Conservation (phyloP, 2,888 invertebrate genomes). For the Sacculina carcini region DNA sequence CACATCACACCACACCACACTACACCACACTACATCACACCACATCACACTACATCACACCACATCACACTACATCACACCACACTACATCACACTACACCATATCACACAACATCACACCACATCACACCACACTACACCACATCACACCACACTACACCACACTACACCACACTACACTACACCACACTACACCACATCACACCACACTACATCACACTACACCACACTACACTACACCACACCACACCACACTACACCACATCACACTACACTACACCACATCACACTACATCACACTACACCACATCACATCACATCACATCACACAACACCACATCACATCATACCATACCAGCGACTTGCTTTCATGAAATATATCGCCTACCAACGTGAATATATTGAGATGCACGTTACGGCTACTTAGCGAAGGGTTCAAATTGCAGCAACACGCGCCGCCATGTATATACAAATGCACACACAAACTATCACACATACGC, state of each 20-base stretch:
- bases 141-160: neutral
- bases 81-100: constrained; percentile 2
- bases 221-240: neutral
- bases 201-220: constrained; percentile 1
- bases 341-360: too few species aligned
- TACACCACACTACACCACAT: neutral
- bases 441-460: too few species aligned
- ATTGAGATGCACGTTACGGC: too few species aligned
- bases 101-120: too few species aligned
- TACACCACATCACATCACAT: neutral
- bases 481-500: neutral
- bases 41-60: neutral
- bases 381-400: too few species aligned
- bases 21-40: constrained; percentile 1
- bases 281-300: neutral
- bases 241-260: neutral
- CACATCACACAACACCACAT: too few species aligned
- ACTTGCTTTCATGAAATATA: too few species aligned
- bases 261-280: neutral
- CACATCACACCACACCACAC: neutral
- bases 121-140: neutral
- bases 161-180: neutral
- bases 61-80: neutral
- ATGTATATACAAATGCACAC: neutral
- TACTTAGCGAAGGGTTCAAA: too few species aligned